Evolutionary conservation across 2,797 vertebrate species (phyloP).

Genomic region (Pangasius macronema): DNA sequence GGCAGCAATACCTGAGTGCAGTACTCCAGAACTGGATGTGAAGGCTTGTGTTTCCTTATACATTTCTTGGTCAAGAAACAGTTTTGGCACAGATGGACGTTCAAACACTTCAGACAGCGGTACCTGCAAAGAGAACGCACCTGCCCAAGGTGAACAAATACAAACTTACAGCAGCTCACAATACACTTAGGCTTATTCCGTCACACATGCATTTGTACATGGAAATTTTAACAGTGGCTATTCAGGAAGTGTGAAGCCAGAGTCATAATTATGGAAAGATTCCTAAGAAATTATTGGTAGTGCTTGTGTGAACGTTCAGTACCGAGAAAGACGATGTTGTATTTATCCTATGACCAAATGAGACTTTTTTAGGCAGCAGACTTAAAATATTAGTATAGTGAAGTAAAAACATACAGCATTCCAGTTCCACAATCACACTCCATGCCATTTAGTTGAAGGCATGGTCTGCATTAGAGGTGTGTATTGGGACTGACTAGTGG

Average conservation of each 20-base stretch:
- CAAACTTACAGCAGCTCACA: not conserved
- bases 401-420: not conserved
- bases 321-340: not conserved
- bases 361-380: not conserved
- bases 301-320: not conserved
- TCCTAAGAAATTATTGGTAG: not conserved
- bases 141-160: slow-evolving; percentile 3
- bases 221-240: not conserved
- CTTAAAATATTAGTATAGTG: not conserved
- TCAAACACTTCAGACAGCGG: slow-evolving; percentile 84
- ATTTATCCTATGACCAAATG: not conserved
- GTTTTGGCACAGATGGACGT: slow-evolving; percentile 83
- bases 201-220: too few relatives aligned
- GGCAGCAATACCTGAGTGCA: slow-evolving; percentile 74
- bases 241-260: not conserved
- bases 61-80: slow-evolving; percentile 79
- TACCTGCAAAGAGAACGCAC: slow-evolving; percentile 70
- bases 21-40: slow-evolving; percentile 78
- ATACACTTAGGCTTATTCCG: not conserved
- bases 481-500: too few relatives aligned
- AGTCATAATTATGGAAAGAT: not conserved
- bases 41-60: slow-evolving; percentile 75
- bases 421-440: not conserved
- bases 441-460: not conserved
- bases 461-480: not conserved